Base-by-base conservation (phyloP, 2,888 invertebrate species). In the Mimas tiliae region DNA sequence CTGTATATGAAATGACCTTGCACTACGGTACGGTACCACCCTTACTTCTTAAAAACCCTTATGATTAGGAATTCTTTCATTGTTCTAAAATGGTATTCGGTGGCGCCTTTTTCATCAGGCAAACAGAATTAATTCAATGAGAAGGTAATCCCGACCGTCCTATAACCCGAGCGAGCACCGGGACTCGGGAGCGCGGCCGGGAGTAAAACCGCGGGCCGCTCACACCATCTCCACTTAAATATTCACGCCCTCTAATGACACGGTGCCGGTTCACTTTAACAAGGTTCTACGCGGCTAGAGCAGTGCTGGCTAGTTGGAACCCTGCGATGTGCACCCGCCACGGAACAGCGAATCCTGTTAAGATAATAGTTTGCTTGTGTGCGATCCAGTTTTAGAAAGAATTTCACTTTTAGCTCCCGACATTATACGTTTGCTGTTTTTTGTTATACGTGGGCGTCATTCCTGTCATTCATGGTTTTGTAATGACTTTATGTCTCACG, bases 191-290 rank as follows among this genome's bases (percentile, higher is more conserved):
- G 82, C 75, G 82, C 75, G 63, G 38, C 51, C 63, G 63, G 70
- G 72, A 70, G 74, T 73, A 71, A 81, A 80, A 81, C 84, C 83
- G 85, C 82, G 85, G 81, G 76, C 79, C 81, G 84, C 80, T 81
- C 84, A 84, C 86, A 85, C 85, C 87, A 79, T 82, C 81, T 86
- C 85, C 82, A 82, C 84, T 91, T 87, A 91, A 91, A 90, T 90
- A 91, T 91, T 91, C 89, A 91, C 85, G 85, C 87, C 88, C 88
- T 86, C 87, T 91, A 91, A 91, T 91, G 90, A 90, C 89, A 88
- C 87, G 86, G 81, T 81, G 84, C 79, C 80, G 84, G 81, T 77
- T 83, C 82, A 80, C 82, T 86, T 78, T 81, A 83, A 88, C 86
- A 86, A 82, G 80, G 84, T 84, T 81, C 84, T 58, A 58, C 21